Evolutionary conservation across 1,140 invertebrate species (phyloP).

Genomic region (Lutraria rhynchaena): DNA sequence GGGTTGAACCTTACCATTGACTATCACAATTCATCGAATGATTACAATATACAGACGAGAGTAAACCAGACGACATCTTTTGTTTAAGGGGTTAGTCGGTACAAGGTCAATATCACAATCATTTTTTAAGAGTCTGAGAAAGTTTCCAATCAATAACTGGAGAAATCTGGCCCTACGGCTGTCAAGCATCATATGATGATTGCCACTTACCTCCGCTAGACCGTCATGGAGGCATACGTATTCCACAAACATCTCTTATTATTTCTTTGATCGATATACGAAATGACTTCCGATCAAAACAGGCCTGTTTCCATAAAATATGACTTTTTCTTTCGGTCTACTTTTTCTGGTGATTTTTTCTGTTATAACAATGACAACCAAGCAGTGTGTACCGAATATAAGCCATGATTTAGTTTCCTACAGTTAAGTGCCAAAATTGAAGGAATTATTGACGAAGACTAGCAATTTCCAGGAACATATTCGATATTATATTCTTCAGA

Average conservation of each 20-base stretch:
- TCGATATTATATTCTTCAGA: not conserved
- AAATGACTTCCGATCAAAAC: not conserved
- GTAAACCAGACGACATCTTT: too few relatives aligned
- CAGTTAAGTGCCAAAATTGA: constrained; percentile 23
- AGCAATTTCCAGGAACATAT: not conserved
- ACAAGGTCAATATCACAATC: too few relatives aligned
- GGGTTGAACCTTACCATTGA: too few relatives aligned
- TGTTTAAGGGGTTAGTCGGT: too few relatives aligned
- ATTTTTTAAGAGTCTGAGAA: too few relatives aligned
- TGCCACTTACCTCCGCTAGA: too few relatives aligned
- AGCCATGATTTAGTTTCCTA: not conserved
- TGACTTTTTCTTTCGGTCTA: not conserved
- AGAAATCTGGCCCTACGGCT: too few relatives aligned
- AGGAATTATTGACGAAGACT: constrained; percentile 10
- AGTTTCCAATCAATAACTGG: too few relatives aligned
- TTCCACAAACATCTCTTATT: not conserved
- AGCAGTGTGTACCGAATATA: not conserved
- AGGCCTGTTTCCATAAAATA: not conserved
- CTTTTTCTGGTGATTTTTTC: not conserved
- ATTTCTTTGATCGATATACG: not conserved
- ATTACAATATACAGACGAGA: too few relatives aligned
- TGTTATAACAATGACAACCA: constrained; percentile 4
- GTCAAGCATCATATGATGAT: too few relatives aligned
- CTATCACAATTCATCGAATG: too few relatives aligned
- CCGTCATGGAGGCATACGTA: too few relatives aligned